Evolutionary conservation across 2,797 vertebrate genomes (phyloP), one percentile per base, ranked within the genome.

Genomic region (Acrossocheilus fasciatus): DNA sequence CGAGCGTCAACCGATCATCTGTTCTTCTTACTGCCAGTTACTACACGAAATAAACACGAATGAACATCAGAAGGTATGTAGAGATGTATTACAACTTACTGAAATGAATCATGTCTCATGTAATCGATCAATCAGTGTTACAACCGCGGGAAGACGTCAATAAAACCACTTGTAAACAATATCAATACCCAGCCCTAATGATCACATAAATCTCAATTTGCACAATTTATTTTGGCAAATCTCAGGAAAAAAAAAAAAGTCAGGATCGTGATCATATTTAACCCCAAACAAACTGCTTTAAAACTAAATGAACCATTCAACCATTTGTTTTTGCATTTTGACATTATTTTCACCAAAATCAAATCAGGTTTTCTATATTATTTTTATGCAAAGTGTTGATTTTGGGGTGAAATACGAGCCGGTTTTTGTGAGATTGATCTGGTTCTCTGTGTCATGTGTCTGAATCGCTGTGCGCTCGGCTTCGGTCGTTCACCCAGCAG

Each of bases 371-470:
- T 4, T 36, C 34, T 36, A 36, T 36, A 36, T 36, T 36, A 3
- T 36, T 36, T 36, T 36, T 36, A 36, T 39, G 39, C 39, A 39
- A 8, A 18, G 15, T 2, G 15, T 36, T 68, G 64, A 36, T 4
- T 34, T 66, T 18, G 34, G 7, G 66, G 66, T 68, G 66, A 68
- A 36, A 68, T 9, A 68, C 1, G 66, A 68, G 30, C 30, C 7
- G 64, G 15, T 36, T 30, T 66, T 34, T 2, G 7, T 36, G 62
- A 10, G 45, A 15, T 1, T 0, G 14, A 20, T 68, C 14, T 72
- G 90, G 18, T 7, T 89, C 88, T 85, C 91, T 45, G 90, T 70
- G 91, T 94, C 92, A 93, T 95, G 95, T 94, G 94, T 95, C 89
- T 95, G 93, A 94, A 94, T 92, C 91, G 90, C 92, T 92, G 90